Conservation (phyloP, 2,113 vertebrate genomes). For the Murina feae region DNA sequence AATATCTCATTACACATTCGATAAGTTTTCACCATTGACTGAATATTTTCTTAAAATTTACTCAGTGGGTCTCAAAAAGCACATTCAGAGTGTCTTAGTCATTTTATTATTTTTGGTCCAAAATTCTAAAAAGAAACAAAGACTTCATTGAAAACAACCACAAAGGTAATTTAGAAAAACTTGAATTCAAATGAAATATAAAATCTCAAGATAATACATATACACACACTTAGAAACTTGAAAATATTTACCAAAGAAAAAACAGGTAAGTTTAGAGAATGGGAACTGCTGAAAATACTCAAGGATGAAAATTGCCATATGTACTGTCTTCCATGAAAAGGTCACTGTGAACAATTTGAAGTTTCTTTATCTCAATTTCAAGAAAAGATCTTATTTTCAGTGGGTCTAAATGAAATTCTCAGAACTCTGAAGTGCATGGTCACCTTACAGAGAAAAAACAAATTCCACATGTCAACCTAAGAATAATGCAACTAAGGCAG, state of each 20-base stretch:
- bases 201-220: background rate
- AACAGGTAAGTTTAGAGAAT: background rate
- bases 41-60: conserved; percentile 37
- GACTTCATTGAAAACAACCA: conserved; percentile 13
- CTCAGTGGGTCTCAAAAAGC: conserved; percentile 32
- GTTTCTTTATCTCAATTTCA: background rate
- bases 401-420: background rate
- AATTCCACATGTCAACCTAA: background rate
- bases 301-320: background rate
- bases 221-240: background rate
- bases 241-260: background rate
- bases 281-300: background rate
- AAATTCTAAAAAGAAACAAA: conserved; percentile 5
- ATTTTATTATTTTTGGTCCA: conserved; percentile 33
- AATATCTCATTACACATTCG: conserved; percentile 38
- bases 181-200: conserved; percentile 23
- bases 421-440: background rate
- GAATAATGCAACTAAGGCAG: background rate
- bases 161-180: conserved; percentile 37
- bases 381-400: background rate
- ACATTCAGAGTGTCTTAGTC: background rate
- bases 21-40: conserved; percentile 2
- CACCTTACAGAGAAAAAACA: background rate
- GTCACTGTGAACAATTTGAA: background rate
- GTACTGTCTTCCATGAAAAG: background rate